Base-by-base conservation (phyloP, 2,113 vertebrate species). In the Todiramphus saurophagus region DNA sequence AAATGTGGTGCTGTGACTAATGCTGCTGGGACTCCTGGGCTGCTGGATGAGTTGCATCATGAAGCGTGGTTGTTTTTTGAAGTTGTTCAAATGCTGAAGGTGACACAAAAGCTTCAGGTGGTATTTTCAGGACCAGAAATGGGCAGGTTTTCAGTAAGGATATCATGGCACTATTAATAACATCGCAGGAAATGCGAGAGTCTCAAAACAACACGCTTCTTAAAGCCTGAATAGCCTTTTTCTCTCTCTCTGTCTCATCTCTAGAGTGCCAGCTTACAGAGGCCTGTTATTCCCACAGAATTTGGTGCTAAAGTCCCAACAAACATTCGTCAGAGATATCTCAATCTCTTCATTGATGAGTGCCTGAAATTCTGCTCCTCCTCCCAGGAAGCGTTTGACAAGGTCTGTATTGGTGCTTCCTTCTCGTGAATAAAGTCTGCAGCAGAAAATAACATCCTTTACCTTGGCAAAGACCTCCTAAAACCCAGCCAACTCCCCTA, bases 261-360 rank as follows among this genome's bases (percentile, higher is more conserved):
- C 41, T 94, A 99, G 99, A 99, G 99, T 89, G n/a, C 98, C 80
- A 97, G 97, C 10, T 97, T 99, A 97, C 99, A 98, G 98, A 98
- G 99, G 51, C 99, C 99, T 11, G 86, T 99, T 95, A 99, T 99
- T 96, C 99, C 99, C 46, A 97, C 98, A 41, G 99, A 99, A 85
- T 99, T 99, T 56, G 99, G 99, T 64, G 98, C 99, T 96, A 99
- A 99, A 96, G 99, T 99, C 78, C 99, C 99, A 86, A 99, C 99
- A 7, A 99, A 98, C 90, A 93, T 99, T 94, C 99, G 99, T 35
- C 99, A 99, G 94, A 98, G 99, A 83, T 99, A 99, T 95, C 99
- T 99, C 97, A 99, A 99, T 91, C 97, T 98, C 76, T 99, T 99
- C 97, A 99, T 99, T 9, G 99, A 99, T 21, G 99, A 99, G 97